Percentiles rank a stretch among this genome's conserved stretches.
Conservation (phyloP, 1,140 invertebrate genomes). For the Notospermus geniculatus region DNA sequence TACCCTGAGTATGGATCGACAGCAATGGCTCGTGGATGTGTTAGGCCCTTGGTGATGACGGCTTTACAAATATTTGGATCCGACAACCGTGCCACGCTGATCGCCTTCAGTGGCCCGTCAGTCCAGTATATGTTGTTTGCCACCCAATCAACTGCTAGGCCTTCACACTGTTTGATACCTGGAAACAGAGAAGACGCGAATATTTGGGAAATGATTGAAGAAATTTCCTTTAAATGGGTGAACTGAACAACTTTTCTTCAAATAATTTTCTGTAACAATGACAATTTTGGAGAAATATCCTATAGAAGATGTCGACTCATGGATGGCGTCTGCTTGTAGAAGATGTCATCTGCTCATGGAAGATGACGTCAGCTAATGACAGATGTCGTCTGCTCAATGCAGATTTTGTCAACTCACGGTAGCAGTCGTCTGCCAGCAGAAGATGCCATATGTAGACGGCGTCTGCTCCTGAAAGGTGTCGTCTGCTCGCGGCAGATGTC, state of each 20-base stretch:
- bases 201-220: background rate
- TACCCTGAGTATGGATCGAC: slow-evolving; percentile 73
- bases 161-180: slow-evolving; percentile 67
- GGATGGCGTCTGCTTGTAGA: too few relatives aligned
- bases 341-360: too few relatives aligned
- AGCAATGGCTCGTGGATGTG: slow-evolving; percentile 89
- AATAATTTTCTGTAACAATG: too few relatives aligned
- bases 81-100: slow-evolving; percentile 65
- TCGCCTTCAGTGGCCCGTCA: slow-evolving; percentile 65
- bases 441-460: background rate
- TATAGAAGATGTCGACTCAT: too few relatives aligned
- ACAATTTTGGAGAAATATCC: too few relatives aligned
- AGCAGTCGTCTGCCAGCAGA: background rate
- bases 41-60: slow-evolving; percentile 83
- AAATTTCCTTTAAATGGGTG: slow-evolving; percentile 1
- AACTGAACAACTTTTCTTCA: too few relatives aligned
- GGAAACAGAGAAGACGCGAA: slow-evolving; percentile 6
- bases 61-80: slow-evolving; percentile 68
- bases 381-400: background rate
- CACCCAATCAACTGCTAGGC: slow-evolving; percentile 81
- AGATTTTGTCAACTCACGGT: background rate
- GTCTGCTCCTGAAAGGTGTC: background rate
- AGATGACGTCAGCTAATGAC: too few relatives aligned
- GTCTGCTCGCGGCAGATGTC: background rate
- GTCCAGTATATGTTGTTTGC: slow-evolving; percentile 79